Conservation (phyloP, 2,797 vertebrate species). For the Amblyopsis hoosieri region DNA sequence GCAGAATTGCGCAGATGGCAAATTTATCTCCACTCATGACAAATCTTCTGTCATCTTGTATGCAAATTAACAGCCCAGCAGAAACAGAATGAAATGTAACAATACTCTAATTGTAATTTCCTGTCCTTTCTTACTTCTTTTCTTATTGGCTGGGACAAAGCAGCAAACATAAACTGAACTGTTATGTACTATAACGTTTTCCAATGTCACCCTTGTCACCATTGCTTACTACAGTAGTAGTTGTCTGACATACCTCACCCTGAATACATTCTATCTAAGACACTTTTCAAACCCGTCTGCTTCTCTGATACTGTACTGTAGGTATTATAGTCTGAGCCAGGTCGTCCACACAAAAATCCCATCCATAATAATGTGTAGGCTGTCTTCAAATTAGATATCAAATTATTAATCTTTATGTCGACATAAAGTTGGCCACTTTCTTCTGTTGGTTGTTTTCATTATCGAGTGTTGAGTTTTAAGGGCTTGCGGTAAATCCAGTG, state of each 20-base stretch:
- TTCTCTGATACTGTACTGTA: slow-evolving; percentile 9
- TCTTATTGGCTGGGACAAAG: background rate
- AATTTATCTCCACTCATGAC: slow-evolving; percentile 10
- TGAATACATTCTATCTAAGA: slow-evolving; percentile 3
- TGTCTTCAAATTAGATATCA: slow-evolving; percentile 17
- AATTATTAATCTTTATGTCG: slow-evolving; percentile 35
- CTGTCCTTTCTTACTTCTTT: slow-evolving; percentile 5
- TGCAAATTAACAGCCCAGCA: slow-evolving; percentile 4
- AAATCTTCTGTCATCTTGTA: slow-evolving; percentile 10
- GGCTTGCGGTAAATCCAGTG: slow-evolving; percentile 54
- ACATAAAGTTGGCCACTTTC: slow-evolving; percentile 28
- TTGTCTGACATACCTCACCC: slow-evolving; percentile 18
- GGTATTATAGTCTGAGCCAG: slow-evolving; percentile 14
- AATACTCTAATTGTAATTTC: background rate
- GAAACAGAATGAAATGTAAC: background rate
- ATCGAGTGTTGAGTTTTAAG: slow-evolving; percentile 44
- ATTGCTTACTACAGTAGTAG: slow-evolving; percentile 17
- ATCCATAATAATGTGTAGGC: slow-evolving; percentile 9
- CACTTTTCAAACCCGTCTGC: background rate
- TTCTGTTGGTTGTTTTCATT: slow-evolving; percentile 12
- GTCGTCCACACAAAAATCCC: slow-evolving; percentile 17
- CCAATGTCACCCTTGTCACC: slow-evolving; percentile 17
- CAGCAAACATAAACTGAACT: slow-evolving; percentile 23
- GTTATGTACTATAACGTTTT: background rate
- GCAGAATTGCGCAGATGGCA: slow-evolving; percentile 1